Conservation (phyloP, 2,113 vertebrate genomes). For the Vidua chalybeata region DNA sequence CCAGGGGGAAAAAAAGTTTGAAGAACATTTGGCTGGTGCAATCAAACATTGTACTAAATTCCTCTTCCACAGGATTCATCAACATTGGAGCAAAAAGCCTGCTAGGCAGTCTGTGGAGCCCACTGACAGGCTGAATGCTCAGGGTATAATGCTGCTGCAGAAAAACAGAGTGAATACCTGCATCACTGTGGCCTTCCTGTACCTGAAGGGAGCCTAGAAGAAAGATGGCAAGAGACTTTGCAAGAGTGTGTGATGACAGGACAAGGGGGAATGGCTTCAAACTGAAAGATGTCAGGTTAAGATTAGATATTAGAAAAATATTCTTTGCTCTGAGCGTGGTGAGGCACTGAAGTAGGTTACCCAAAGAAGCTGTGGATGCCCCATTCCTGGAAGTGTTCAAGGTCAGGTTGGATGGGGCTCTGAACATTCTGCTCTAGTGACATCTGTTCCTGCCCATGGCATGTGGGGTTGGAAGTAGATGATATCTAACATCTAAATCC, state of each 20-base stretch:
- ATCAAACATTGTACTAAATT: constrained; percentile 16
- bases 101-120: not conserved
- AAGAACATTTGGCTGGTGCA: constrained; percentile 25
- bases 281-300: not conserved
- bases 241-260: not conserved
- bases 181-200: not conserved
- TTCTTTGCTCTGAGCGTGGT: not conserved
- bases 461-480: not conserved
- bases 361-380: not conserved
- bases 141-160: not conserved
- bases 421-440: not conserved
- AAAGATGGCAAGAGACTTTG: not conserved
- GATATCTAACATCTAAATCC: not conserved
- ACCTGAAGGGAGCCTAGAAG: not conserved
- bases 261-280: not conserved
- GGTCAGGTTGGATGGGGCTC: not conserved
- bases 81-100: not conserved
- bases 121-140: not conserved
- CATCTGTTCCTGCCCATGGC: rapidly evolving
- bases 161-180: not conserved
- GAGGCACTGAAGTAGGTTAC: not conserved
- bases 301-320: not conserved
- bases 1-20: not conserved
- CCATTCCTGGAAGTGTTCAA: not conserved
- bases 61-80: not conserved